Evolutionary conservation across 2,113 vertebrate species (phyloP), one percentile per base, ranked within the genome.

Genomic region (Crypturellus undulatus): DNA sequence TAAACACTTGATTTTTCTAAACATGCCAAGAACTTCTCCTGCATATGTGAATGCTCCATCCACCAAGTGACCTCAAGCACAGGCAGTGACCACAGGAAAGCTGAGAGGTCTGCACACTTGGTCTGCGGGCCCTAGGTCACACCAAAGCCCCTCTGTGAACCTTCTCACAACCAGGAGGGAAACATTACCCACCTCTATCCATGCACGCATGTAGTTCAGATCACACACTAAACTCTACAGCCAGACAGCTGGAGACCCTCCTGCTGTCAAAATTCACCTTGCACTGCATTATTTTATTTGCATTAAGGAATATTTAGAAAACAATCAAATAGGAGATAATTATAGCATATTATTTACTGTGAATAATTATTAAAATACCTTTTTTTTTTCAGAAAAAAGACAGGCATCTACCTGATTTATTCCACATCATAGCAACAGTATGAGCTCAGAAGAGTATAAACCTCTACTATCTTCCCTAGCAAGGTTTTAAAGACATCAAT

Each of bases 311-410:
- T 43, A 94, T 36, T 73, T 80, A 78, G 42, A 93, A 94, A 80
- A 84, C 32, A 91, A 94, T 87, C 13, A 93, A 84, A 45, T 28
- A 91, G 63, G 18, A 52, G 6, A 11, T 68, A 75, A 93, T 84
- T 86, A 70, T 6, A 86, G 60, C 63, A 30, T 34, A 78, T 67
- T 62, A 80, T 10, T 71, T 67, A 81, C 40, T 51, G 43, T 75
- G 12, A 86, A 73, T 34, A 86, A 49, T 38, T 80, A 45, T 60
- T 51, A 80, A 49, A 22, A 7, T 36, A 65, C 3, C 28, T 67
- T 77, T 79, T 80, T 49, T 49, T 49, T 38, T 26, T 3, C 21
- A 43, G 25, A 25, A 76, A 64, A 25, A 75, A 76, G 1, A 34
- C 25, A 69, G 22, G 4, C 32, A 85, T 38, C 32, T 78, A 36